Evolutionary conservation across 2,888 invertebrate species (phyloP).

Genomic region (Pyrrhia umbra): DNA sequence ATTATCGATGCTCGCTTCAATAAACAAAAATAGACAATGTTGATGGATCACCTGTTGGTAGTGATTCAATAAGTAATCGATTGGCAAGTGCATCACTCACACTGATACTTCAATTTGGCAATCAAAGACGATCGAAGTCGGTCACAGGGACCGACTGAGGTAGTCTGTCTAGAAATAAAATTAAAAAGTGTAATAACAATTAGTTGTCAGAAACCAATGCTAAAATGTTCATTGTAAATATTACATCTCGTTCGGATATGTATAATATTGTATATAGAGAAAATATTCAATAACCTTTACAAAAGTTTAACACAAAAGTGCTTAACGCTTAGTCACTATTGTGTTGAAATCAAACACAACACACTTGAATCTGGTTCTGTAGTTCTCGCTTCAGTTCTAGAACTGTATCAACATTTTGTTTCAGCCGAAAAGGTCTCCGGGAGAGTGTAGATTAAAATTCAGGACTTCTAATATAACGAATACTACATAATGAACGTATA

Average conservation of each 20-base stretch:
- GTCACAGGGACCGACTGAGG: conserved; percentile 59
- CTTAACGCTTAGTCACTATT: conserved; percentile 58
- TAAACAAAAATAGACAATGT: conserved; percentile 62
- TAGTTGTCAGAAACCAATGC: conserved; percentile 18
- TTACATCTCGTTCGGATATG: conserved; percentile 42
- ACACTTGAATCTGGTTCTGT: conserved; percentile 28
- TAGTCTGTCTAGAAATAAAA: conserved; percentile 39
- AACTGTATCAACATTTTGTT: conserved; percentile 81
- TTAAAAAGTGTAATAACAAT: conserved; percentile 42
- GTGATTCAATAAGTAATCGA: conserved; percentile 65
- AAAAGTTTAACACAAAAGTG: conserved; percentile 34
- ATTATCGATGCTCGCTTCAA: too few relatives aligned
- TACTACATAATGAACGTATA: conserved; percentile 55
- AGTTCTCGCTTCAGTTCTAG: conserved; percentile 55
- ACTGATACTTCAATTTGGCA: conserved; percentile 69
- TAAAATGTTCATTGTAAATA: conserved; percentile 57
- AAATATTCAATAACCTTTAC: conserved; percentile 38
- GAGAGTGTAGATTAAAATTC: conserved; percentile 76
- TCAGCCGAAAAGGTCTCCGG: conserved; percentile 84
- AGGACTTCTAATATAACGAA: conserved; percentile 66
- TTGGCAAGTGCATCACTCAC: conserved; percentile 73
- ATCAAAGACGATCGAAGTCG: conserved; percentile 59
- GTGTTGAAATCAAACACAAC: conserved; percentile 33
- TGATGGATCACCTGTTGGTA: conserved; percentile 64
- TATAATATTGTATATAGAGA: conserved; percentile 67